Conservation (phyloP, 2,888 invertebrate genomes). For the Balanococcus diminutus region DNA sequence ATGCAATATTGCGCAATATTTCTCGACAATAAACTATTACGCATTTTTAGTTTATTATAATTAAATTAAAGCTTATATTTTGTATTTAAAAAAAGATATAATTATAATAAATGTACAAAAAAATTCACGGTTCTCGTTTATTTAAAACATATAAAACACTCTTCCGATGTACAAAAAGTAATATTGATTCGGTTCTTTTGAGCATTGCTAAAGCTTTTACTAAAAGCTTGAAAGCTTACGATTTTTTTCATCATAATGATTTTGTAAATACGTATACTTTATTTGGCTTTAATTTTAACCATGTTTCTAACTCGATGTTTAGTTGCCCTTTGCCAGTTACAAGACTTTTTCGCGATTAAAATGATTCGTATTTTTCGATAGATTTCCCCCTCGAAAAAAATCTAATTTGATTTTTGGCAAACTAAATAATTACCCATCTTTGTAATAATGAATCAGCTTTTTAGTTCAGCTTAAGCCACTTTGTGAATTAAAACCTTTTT, state of each 20-base stretch:
- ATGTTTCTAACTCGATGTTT: slow-evolving; percentile 42
- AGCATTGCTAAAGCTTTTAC: slow-evolving; percentile 54
- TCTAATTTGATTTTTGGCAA: background rate
- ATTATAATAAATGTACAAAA: slow-evolving; percentile 26
- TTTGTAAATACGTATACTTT: slow-evolving; percentile 49
- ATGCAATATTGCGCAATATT: slow-evolving; percentile 22
- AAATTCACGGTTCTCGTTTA: slow-evolving; percentile 23
- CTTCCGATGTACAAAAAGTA: slow-evolving; percentile 34
- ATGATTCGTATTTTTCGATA: background rate
- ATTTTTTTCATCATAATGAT: slow-evolving; percentile 47
- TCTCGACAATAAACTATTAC: too few species aligned
- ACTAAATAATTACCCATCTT: background rate
- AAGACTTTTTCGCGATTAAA: background rate
- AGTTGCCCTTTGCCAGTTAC: background rate
- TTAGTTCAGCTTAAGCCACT: background rate
- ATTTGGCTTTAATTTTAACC: slow-evolving; percentile 46
- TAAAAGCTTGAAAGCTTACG: slow-evolving; percentile 47
- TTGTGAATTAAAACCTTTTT: background rate
- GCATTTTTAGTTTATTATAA: slow-evolving; percentile 40
- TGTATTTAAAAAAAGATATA: slow-evolving; percentile 16
- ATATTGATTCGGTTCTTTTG: slow-evolving; percentile 48
- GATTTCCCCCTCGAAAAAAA: too few species aligned
- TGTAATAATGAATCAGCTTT: background rate
- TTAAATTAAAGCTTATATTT: slow-evolving; percentile 44
- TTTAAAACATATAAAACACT: slow-evolving; percentile 33